These are phyloP conservation scores for Lepilemur ruficaudatus DNA, from an alignment of 2,797 vertebrate species.

Conservation along the genomic window DNA sequence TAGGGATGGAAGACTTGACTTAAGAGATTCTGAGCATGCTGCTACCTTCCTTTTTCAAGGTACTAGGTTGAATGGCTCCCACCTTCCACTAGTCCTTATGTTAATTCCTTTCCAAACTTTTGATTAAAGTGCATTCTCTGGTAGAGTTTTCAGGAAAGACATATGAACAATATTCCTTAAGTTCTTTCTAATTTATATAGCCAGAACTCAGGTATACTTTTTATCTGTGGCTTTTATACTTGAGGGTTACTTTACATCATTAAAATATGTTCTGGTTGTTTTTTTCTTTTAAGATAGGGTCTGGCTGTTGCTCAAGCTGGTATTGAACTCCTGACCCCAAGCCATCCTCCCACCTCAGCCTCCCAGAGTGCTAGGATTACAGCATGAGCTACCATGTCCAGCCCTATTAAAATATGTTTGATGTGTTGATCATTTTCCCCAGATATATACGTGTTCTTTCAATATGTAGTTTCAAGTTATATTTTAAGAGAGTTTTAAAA, in stretches of 20 bases:
- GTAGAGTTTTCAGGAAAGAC: slow-evolving; percentile 34
- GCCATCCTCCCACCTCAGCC: too few species aligned
- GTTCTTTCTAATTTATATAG: not conserved
- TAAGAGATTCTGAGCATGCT: not conserved
- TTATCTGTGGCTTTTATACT: slow-evolving; percentile 8
- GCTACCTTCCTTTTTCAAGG: not conserved
- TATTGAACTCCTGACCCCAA: too few species aligned
- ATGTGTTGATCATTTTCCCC: not conserved
- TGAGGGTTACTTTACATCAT: not conserved
- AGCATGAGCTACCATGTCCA: too few species aligned
- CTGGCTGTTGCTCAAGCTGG: too few species aligned
- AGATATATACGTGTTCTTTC: not conserved
- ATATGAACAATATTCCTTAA: not conserved
- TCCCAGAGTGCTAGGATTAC: too few species aligned
- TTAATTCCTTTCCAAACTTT: slow-evolving; percentile 40
- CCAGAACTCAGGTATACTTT: not conserved
- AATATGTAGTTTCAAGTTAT: not conserved
- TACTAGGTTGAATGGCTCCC: not conserved
- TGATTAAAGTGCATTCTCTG: not conserved
- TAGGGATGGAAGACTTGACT: not conserved
- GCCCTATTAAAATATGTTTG: not conserved
- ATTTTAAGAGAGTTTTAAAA: slow-evolving; percentile 5
- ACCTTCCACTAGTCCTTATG: not conserved
- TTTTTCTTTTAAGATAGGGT: too few species aligned
- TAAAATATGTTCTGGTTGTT: not conserved